Evolutionary conservation across 2,113 vertebrate species (phyloP), one percentile per base, ranked within the genome.

Genomic region (Illadopsis cleaveri): DNA sequence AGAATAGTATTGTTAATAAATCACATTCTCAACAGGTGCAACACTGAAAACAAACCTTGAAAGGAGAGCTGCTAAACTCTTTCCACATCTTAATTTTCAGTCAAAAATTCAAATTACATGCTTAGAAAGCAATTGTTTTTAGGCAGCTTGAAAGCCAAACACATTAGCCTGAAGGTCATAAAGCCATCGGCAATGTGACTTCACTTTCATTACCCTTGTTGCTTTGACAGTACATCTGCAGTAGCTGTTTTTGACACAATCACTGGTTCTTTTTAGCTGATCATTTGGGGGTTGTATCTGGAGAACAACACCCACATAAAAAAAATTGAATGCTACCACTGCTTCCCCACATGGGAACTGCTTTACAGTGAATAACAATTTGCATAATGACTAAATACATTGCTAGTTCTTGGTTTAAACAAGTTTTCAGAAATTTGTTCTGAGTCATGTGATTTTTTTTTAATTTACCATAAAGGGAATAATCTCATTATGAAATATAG

Each of bases 401-500:
- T 58, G n/a, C 83, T 93, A 80, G 40, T 94, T 94, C 62, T 80
- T 79, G 10, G 6, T 82, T 86, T 88, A 42, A 53, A 50, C 31
- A 69, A 45, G 9, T 31, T 65, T 89, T 86, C 21, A 53, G 68
- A 94, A 76, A 30, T 45, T 53, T 73, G 21, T 33, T 77, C 77
- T 79, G 47, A 97, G 69, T 90, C 75, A 77, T 69, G 27, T 12
- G 20, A 22, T 27, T 51, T 42, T 71, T 37, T 57, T 38, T 37
- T 12, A 0, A 62, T 35, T 85, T 75, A 62, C 18, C 14, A 17
- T 48, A 94, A 44, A 79, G 37, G 60, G 53, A 89, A 56, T 92
- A 96, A 95, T 38, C 27, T 54, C 33, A 71, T 45, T 61, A 65
- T 85, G 81, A 95, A 82, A 90, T 82, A 92, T 96, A 96, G 90